Evolutionary conservation across 2,797 vertebrate species (phyloP), one percentile per base, ranked within the genome.

Genomic region (Cyprinella venusta): DNA sequence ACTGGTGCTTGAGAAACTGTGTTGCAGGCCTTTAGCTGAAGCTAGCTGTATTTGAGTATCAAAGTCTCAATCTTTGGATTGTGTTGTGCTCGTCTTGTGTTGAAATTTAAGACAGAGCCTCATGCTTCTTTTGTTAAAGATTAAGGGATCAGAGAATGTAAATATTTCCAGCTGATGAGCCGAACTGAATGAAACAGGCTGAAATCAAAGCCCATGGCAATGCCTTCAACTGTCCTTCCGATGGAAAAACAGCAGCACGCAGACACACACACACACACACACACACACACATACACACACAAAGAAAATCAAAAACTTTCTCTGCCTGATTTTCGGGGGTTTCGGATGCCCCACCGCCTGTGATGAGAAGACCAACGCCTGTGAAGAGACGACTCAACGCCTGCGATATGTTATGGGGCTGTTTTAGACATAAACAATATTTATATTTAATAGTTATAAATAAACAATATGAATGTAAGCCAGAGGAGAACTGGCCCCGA

Each of bases 71-170:
- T 84, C 26, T 63, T 75, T 72, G 79, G 8, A 10, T 30, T 56
- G 59, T 72, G 42, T 33, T 72, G 54, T 72, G 21, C n/a, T 63
- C 36, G 4, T 33, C 45, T 79, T 54, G 50, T n/a, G 36, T 42
- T 42, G 67, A 71, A 71, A 81, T 72, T 42, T 75, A 65, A 75
- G 30, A 64, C 69, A 81, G 70, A 75, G 10, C 45, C 59, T 75
- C 80, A 81, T 81, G 80, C 69, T 48, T 82, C 42, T 84, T 87
- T 81, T 2, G 63, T 81, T 83, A 81, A 65, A 77, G 67, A 82
- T 86, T 76, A 84, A 74, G 80, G 61, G 61, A 79, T 59, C 36
- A 30, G 24, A 48, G 64, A 82, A 84, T 65, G 72, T 83, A 84
- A 85, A 81, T 50, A 81, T 70, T 33, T 72, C 65, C 48, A 75